A percentile compares a stretch with the other conserved stretches of the same genome.
Conservation (phyloP, 2,888 invertebrate species). For the Drosophila nr. perissopoda region DNA sequence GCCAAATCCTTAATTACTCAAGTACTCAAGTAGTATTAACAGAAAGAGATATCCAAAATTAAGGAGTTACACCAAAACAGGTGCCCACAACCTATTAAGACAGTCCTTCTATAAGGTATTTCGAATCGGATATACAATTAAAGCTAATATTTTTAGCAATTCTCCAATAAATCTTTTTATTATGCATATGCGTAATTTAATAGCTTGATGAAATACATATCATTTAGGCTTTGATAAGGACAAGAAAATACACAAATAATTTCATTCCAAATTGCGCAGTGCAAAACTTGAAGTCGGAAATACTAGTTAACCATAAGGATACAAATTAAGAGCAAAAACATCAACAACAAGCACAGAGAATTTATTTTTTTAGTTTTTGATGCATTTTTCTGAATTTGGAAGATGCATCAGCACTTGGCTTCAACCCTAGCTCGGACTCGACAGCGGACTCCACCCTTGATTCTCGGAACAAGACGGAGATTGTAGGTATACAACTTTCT, state of each 20-base stretch:
- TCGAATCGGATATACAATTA: neutral
- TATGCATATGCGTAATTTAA: neutral
- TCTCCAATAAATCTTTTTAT: neutral
- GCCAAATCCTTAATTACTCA: neutral
- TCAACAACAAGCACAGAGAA: slow-evolving; percentile 33
- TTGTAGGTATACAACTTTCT: slow-evolving; percentile 34
- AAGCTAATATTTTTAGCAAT: neutral
- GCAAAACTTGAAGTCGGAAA: neutral
- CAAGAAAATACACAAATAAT: neutral
- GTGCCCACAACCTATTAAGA: neutral
- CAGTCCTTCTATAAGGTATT: neutral
- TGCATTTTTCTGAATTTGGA: slow-evolving; percentile 76
- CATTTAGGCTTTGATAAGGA: neutral
- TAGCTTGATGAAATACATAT: neutral
- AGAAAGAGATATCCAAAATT: slow-evolving; percentile 58
- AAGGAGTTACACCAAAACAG: slow-evolving; percentile 58
- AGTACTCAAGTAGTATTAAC: neutral
- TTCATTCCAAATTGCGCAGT: too few relatives aligned
- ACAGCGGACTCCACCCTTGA: slow-evolving; percentile 38
- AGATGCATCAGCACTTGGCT: slow-evolving; percentile 75
- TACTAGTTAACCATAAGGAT: neutral
- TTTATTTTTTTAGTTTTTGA: slow-evolving; percentile 63
- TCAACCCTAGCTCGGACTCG: slow-evolving; percentile 1
- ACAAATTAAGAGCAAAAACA: slow-evolving; percentile 23
- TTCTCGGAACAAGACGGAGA: slow-evolving; percentile 23